These are phyloP conservation scores for Elysia crispata DNA, from an alignment of 2,888 invertebrate species.

Conservation along the genomic window DNA sequence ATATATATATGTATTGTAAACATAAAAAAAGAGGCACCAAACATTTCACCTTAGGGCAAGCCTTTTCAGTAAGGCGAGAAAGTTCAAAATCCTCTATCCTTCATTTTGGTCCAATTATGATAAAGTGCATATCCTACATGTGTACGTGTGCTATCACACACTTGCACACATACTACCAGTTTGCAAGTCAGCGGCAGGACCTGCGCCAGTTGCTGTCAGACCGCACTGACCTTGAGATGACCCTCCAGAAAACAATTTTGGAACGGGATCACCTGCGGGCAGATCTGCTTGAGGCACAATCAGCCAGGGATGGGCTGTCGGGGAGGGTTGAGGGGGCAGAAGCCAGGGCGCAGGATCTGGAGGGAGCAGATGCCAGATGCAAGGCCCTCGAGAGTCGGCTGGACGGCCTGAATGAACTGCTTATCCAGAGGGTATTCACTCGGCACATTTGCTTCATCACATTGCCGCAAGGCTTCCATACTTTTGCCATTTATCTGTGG, in stretches of 20 bases:
- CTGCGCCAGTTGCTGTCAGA: slow-evolving; percentile 53
- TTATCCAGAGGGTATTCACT: slow-evolving; percentile 65
- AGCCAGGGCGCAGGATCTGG: slow-evolving; percentile 51
- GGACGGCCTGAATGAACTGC: slow-evolving; percentile 55
- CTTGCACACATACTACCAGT: background rate
- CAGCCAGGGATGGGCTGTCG: slow-evolving; percentile 56
- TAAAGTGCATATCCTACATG: too few species aligned
- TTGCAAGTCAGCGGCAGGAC: slow-evolving; percentile 44
- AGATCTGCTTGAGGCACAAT: slow-evolving; percentile 53
- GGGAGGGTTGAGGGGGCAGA: slow-evolving; percentile 54
- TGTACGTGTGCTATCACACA: too few species aligned
- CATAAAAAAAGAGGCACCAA: too few species aligned
- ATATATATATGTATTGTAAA: too few species aligned
- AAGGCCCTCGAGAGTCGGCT: slow-evolving; percentile 58
- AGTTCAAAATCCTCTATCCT: too few species aligned
- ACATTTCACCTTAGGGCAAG: too few species aligned
- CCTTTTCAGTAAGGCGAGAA: too few species aligned
- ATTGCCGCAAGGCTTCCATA: too few species aligned
- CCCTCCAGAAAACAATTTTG: slow-evolving; percentile 44
- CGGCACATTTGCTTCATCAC: background rate
- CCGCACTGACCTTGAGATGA: slow-evolving; percentile 58
- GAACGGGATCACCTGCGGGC: slow-evolving; percentile 47
- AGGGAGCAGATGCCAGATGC: slow-evolving; percentile 58
- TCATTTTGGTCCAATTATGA: too few species aligned
- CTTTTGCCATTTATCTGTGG: too few species aligned